Percentiles rank a stretch among this genome's conserved stretches.
Evolutionary conservation across 2,888 invertebrate genomes (phyloP).

Genomic region (Portevinia maculata): DNA sequence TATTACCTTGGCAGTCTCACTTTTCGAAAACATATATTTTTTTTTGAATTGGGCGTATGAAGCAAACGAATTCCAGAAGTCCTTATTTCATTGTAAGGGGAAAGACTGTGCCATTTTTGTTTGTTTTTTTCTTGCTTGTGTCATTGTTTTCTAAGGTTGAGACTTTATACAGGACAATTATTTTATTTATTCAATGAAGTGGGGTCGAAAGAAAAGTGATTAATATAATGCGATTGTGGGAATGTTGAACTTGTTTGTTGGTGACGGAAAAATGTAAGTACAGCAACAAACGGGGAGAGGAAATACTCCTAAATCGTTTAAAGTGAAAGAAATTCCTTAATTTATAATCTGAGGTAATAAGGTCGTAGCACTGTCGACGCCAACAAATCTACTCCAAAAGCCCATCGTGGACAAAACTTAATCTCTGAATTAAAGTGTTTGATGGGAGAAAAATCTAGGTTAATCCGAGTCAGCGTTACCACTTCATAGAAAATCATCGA

Average conservation of each 20-base stretch:
- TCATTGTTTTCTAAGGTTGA: background rate
- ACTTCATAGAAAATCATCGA: too few relatives aligned
- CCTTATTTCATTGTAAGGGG: conserved; percentile 67
- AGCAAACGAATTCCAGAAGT: conserved; percentile 57
- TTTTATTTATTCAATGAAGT: background rate
- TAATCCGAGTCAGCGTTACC: too few relatives aligned
- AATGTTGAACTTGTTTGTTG: background rate
- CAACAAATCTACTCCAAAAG: too few relatives aligned
- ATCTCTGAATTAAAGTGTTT: too few relatives aligned
- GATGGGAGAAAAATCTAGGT: too few relatives aligned
- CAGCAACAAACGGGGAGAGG: too few relatives aligned
- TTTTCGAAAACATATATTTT: background rate
- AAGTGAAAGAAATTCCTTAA: too few relatives aligned
- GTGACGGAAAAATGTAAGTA: too few relatives aligned
- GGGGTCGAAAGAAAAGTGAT: background rate
- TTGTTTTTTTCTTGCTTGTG: background rate
- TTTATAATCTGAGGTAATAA: too few relatives aligned
- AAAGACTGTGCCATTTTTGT: conserved; percentile 63
- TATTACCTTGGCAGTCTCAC: conserved; percentile 4
- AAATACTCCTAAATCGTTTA: too few relatives aligned
- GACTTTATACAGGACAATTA: conserved; percentile 10
- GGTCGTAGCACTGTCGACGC: too few relatives aligned
- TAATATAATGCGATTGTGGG: background rate
- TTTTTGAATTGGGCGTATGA: conserved; percentile 44
- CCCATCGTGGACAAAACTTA: too few relatives aligned